Percentiles rank a stretch among this genome's conserved stretches.
phyloP scores from a whole-genome alignment of 1,140 invertebrate genomes.

The Ceratina australensis region DNA sequence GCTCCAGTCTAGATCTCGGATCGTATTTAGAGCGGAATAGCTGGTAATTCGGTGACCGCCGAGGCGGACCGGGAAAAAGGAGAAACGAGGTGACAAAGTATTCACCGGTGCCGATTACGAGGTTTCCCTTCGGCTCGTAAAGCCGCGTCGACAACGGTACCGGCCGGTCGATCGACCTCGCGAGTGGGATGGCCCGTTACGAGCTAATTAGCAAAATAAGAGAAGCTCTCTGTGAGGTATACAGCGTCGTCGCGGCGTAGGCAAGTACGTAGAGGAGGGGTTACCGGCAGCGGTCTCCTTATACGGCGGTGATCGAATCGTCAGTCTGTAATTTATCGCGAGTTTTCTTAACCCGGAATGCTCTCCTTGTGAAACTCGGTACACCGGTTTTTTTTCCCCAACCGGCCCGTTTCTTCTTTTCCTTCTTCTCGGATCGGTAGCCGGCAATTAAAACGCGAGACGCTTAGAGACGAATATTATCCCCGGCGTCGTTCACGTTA shows the following conservation, averaged over 20 bases:
- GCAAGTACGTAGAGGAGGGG: constrained; percentile 16
- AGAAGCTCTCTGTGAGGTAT: constrained; percentile 56
- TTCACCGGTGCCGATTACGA: constrained; percentile 50
- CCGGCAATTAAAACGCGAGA: constrained; percentile 36
- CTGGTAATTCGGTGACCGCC: constrained; percentile 50
- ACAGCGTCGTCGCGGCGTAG: constrained; percentile 41
- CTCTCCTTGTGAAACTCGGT: constrained; percentile 46
- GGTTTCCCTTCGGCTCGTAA: constrained; percentile 55
- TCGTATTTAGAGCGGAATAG: constrained; percentile 41
- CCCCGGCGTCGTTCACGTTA: background rate
- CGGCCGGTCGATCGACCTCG: constrained; percentile 51
- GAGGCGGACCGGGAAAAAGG: constrained; percentile 15
- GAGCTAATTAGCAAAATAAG: constrained; percentile 70
- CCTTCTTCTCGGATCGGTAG: constrained; percentile 10
- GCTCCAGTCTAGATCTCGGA: background rate
- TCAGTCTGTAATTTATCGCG: constrained; percentile 60
- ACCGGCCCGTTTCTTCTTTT: constrained; percentile 9
- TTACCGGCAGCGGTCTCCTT: constrained; percentile 47
- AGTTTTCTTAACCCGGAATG: constrained; percentile 45
- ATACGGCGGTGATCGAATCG: constrained; percentile 58
- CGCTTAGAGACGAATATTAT: constrained; percentile 32
- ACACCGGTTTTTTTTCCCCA: constrained; percentile 33
- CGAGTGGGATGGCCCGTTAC: constrained; percentile 62
- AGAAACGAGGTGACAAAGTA: constrained; percentile 57
- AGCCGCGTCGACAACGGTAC: constrained; percentile 28